Evolutionary conservation across 2,888 invertebrate species (phyloP).

Genomic region (Hololepta plana): DNA sequence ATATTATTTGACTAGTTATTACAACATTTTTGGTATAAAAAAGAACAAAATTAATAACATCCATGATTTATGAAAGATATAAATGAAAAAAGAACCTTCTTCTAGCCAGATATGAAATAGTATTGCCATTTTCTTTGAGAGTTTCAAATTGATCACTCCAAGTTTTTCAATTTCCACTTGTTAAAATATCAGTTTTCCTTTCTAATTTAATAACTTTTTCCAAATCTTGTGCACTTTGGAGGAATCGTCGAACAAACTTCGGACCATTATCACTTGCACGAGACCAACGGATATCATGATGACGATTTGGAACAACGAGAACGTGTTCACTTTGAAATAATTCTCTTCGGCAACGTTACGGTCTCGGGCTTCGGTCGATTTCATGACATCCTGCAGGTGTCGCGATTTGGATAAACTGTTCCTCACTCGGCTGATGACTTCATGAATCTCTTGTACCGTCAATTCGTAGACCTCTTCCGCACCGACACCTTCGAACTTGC

Average conservation of each 20-base stretch:
- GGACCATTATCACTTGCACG: conserved; percentile 61
- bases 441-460: conserved; percentile 43
- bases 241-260: conserved; percentile 52
- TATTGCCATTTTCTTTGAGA: too few species aligned
- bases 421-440: conserved; percentile 43
- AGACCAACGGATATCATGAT: conserved; percentile 56
- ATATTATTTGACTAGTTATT: too few species aligned
- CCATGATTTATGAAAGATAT: too few species aligned
- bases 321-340: conserved; percentile 61
- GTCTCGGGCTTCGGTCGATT: conserved; percentile 63
- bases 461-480: conserved; percentile 37
- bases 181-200: too few species aligned
- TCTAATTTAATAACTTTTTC: conserved; percentile 21
- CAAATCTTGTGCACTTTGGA: conserved; percentile 22
- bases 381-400: conserved; percentile 48
- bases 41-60: too few species aligned
- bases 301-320: conserved; percentile 54
- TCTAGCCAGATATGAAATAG: too few species aligned
- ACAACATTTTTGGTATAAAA: too few species aligned
- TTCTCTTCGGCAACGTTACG: conserved; percentile 66
- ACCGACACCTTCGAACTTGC: conserved; percentile 24
- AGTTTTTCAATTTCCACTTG: too few species aligned
- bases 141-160: too few species aligned
- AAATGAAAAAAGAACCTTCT: too few species aligned
- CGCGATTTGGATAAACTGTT: conserved; percentile 40